Evolutionary conservation across 1,140 invertebrate genomes (phyloP).

Genomic region (Camponotus pennsylvanicus): DNA sequence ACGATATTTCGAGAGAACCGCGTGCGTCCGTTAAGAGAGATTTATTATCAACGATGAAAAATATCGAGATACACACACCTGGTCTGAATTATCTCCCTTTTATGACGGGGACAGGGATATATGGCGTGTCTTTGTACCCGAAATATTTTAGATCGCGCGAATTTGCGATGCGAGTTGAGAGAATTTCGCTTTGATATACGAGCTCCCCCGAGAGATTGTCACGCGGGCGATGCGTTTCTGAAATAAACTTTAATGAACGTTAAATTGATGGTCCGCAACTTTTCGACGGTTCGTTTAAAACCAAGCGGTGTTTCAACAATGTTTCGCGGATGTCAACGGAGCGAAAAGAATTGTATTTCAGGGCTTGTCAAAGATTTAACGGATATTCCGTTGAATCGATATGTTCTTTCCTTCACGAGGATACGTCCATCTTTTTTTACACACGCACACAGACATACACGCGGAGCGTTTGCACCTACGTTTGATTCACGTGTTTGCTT

Average conservation of each 20-base stretch:
- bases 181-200: background rate
- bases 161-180: background rate
- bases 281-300: conserved; percentile 16
- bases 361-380: conserved; percentile 51
- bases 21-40: background rate
- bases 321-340: background rate
- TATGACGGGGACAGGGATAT: background rate
- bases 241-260: conserved; percentile 45
- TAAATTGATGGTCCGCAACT: conserved; percentile 10
- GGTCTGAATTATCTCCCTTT: background rate
- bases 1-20: background rate
- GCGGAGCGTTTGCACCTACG: background rate
- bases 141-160: background rate
- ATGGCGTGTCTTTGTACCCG: background rate
- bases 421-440: conserved; percentile 19
- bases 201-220: background rate
- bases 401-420: conserved; percentile 17
- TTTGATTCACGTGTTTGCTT: conserved; percentile 9
- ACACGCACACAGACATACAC: background rate
- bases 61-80: background rate
- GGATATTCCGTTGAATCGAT: conserved; percentile 47
- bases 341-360: conserved; percentile 50
- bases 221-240: background rate
- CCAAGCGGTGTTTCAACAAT: conserved; percentile 21
- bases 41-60: conserved; percentile 11